Evolutionary conservation across 2,888 invertebrate genomes (phyloP).

Genomic region (Brachyptera risi): DNA sequence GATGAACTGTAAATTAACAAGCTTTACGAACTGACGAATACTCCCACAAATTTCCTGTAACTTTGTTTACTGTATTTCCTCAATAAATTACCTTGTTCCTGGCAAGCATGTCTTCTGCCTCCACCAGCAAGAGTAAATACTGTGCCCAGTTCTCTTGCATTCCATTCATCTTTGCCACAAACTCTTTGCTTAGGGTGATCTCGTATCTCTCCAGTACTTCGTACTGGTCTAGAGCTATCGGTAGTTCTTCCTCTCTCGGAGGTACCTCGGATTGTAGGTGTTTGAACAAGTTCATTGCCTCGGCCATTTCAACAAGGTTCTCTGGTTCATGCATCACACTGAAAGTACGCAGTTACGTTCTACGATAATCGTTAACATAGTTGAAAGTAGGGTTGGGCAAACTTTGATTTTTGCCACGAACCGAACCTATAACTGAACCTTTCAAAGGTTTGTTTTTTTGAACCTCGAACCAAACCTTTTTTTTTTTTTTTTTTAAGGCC

Average conservation of each 20-base stretch:
- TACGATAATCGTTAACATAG: no score
- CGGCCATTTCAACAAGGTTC: neutral
- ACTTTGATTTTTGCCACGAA: no score
- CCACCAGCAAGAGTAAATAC: slow-evolving; percentile 64
- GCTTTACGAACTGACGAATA: no score
- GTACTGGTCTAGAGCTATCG: slow-evolving; percentile 71
- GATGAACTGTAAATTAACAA: no score
- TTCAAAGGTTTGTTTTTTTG: no score
- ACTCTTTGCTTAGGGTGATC: slow-evolving; percentile 60
- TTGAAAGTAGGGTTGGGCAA: no score
- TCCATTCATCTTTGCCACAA: slow-evolving; percentile 53
- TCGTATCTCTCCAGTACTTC: slow-evolving; percentile 67
- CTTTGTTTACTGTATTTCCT: neutral
- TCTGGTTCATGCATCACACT: no score
- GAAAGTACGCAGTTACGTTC: no score
- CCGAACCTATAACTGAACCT: no score
- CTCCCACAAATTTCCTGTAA: no score
- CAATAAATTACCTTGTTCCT: slow-evolving; percentile 68
- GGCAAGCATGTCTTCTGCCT: slow-evolving; percentile 69
- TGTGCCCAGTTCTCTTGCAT: slow-evolving; percentile 63
- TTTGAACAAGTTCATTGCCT: neutral
- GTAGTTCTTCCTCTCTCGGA: slow-evolving; percentile 64
- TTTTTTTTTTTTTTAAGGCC: no score
- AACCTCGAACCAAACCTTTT: no score
- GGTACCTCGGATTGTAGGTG: slow-evolving; percentile 61